Base-by-base conservation (phyloP, 2,113 vertebrate species). In the Athene noctua region DNA sequence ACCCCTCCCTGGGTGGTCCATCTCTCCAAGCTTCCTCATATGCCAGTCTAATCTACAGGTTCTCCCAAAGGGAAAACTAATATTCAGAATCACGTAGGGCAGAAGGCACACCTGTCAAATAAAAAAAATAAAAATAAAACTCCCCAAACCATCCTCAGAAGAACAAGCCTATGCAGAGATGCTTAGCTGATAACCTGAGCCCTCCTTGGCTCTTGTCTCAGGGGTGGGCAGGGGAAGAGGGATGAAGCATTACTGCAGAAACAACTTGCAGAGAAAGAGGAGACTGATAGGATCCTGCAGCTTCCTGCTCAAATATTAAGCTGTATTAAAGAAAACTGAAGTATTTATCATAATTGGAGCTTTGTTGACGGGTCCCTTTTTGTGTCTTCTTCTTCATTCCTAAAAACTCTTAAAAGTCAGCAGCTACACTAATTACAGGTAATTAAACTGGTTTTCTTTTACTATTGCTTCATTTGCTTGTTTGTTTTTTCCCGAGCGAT, bases 1-100 rank as follows among this genome's bases (percentile, higher is more conserved):
- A 78, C 90, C 61, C 65, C 92, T 93, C 94, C 92, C 94, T 79
- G 52, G 61, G 90, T 88, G 61, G 90, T 90, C 93, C 88, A 57
- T 18, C 27, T 63, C 74, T 67, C 63, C 29, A 57, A 66, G 47
- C 46, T 93, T 95, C 81, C 77, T 90, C 47, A 9, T 61, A 66
- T 29, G 65, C 40, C 81, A 66, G 18, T 14, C 51, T 58, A 90
- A 89, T 62, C 67, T 52, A 82, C 17, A 49, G 51, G 54, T 40
- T 84, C 19, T 59, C 36, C 30, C 30, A 26, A 26, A 38, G n/a
- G 81, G 57, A 70, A 83, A 72, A 57, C 12, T 25, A 65, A 42
- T n/a, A 61, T 47, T 86, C n/a, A 66, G 40, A 12, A 52, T n/a
- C 55, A n/a, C 2, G 12, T 36, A 72, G 17, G 32, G 61, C 70